These are phyloP conservation scores for Ia io DNA, from an alignment of 2,113 vertebrate genomes.

Conservation along the genomic window DNA sequence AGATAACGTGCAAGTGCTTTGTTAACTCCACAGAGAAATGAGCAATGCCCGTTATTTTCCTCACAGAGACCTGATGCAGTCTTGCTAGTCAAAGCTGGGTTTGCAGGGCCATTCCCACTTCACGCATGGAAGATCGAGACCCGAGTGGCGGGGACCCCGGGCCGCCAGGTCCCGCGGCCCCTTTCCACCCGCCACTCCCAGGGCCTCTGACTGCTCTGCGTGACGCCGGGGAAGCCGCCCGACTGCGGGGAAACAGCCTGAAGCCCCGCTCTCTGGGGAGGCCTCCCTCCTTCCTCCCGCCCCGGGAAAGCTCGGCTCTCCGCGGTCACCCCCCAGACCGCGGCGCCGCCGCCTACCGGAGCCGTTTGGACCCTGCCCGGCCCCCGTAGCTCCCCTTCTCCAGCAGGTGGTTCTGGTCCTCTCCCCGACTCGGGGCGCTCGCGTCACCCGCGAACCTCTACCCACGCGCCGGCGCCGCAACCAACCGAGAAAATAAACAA, in stretches of 20 bases:
- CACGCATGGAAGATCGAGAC: neutral
- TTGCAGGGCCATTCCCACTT: neutral
- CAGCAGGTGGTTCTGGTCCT: slow-evolving; percentile 73
- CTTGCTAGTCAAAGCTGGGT: neutral
- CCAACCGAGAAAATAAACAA: slow-evolving; percentile 70
- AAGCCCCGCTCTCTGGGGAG: neutral
- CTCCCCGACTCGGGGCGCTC: slow-evolving; percentile 27
- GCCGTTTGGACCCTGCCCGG: slow-evolving; percentile 72
- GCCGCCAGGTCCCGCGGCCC: neutral
- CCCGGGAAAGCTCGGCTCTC: neutral
- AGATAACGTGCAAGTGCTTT: neutral
- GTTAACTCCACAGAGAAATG: neutral
- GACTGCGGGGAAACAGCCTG: neutral
- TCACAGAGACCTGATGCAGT: neutral
- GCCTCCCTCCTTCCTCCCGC: neutral
- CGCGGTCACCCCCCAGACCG: slow-evolving; percentile 9
- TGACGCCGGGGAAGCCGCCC: neutral
- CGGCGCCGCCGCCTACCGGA: slow-evolving; percentile 20
- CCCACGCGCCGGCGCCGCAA: slow-evolving; percentile 46
- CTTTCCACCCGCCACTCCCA: neutral
- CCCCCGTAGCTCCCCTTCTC: slow-evolving; percentile 72
- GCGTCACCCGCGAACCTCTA: slow-evolving; percentile 47
- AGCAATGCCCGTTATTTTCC: neutral
- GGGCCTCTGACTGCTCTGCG: neutral
- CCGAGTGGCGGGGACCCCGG: neutral